Evolutionary conservation across 2,888 invertebrate genomes (phyloP).

Genomic region (Sinotaia quadrata): DNA sequence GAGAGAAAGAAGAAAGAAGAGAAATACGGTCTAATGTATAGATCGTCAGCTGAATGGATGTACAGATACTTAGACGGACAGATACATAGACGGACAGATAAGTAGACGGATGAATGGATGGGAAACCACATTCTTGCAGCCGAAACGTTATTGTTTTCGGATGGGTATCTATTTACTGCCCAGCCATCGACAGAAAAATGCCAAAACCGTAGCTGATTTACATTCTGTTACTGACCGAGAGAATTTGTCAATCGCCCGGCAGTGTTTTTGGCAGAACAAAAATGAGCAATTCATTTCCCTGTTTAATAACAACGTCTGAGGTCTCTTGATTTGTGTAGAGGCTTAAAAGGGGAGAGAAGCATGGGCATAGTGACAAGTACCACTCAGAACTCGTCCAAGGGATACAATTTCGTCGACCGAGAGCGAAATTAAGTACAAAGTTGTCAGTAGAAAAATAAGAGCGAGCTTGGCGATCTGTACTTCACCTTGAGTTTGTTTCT

Average conservation of each 20-base stretch:
- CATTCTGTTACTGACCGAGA: conserved; percentile 25
- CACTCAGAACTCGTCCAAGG: too few species aligned
- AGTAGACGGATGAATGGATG: background rate
- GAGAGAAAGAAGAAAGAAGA: background rate
- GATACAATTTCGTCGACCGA: too few species aligned
- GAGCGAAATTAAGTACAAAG: too few species aligned
- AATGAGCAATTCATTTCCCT: conserved; percentile 40
- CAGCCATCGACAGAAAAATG: background rate
- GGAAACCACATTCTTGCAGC: background rate
- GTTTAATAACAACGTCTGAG: conserved; percentile 27
- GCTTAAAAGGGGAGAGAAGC: too few species aligned
- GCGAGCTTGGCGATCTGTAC: too few species aligned
- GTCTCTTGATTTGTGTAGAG: conserved; percentile 18
- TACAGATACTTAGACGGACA: background rate
- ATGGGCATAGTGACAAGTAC: too few species aligned
- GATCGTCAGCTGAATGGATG: background rate
- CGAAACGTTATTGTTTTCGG: conserved; percentile 34
- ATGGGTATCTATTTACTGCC: conserved; percentile 33
- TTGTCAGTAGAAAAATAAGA: too few species aligned
- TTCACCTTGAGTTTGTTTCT: too few species aligned
- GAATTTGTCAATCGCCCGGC: conserved; percentile 18
- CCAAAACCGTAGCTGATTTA: conserved; percentile 26
- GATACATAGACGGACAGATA: background rate
- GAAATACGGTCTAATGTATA: background rate
- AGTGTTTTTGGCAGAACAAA: conserved; percentile 19